These are phyloP conservation scores for Synaphobranchus kaupii DNA, from an alignment of 2,797 vertebrate genomes.

Conservation along the genomic window DNA sequence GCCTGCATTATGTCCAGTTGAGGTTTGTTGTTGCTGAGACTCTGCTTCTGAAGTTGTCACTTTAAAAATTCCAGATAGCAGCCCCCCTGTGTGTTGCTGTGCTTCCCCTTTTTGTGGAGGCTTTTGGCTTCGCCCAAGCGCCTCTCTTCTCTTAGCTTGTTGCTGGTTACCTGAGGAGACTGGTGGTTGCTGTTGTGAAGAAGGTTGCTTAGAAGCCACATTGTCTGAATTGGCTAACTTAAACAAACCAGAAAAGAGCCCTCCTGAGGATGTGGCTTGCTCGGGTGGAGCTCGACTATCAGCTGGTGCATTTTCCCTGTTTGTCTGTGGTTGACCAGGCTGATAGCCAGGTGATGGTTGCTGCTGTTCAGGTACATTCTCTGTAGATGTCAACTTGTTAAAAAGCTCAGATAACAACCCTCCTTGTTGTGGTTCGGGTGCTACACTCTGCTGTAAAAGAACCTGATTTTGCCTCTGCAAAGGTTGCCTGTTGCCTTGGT, in stretches of 20 bases:
- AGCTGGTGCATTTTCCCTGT: conserved; percentile 46
- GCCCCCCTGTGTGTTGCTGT: conserved; percentile 63
- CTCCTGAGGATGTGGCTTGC: conserved; percentile 52
- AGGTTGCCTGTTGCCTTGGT: conserved; percentile 67
- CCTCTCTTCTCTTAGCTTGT: conserved; percentile 43
- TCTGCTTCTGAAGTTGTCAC: conserved; percentile 70
- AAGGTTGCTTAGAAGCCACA: conserved; percentile 51
- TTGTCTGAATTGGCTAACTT: conserved; percentile 68
- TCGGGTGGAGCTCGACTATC: conserved; percentile 52
- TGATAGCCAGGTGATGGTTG: conserved; percentile 42
- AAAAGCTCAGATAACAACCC: conserved; percentile 82
- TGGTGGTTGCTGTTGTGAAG: conserved; percentile 51
- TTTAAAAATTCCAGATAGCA: conserved; percentile 80
- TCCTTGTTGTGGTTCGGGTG: conserved; percentile 65
- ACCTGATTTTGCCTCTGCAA: conserved; percentile 72
- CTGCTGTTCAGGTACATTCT: conserved; percentile 62
- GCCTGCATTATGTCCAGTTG: conserved; percentile 44
- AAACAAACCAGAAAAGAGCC: conserved; percentile 75
- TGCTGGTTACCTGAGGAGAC: conserved; percentile 31
- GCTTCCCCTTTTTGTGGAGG: conserved; percentile 40
- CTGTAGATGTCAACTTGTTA: conserved; percentile 73
- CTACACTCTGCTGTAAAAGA: conserved; percentile 56
- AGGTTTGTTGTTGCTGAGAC: conserved; percentile 54
- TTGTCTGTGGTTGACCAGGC: conserved; percentile 52
- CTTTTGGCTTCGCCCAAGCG: conserved; percentile 36